phyloP scores from a whole-genome alignment of 2,113 vertebrate genomes.

The Hyaena hyaena region DNA sequence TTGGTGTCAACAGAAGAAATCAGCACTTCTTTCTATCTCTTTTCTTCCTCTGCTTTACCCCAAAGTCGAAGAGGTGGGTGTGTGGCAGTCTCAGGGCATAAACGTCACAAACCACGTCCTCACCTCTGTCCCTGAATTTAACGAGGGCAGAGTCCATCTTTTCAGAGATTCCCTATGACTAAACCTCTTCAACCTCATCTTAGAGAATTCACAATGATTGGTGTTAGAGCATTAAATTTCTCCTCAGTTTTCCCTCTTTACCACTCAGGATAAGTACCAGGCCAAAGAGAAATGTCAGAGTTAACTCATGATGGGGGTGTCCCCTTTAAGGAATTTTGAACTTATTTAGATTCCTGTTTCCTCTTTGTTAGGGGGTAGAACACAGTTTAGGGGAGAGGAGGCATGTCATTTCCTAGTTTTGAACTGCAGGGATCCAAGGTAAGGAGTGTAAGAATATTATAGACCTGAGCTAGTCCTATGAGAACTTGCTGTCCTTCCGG shows the following conservation, averaged over 20 bases:
- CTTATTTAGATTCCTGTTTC: background rate
- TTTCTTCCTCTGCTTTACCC: background rate
- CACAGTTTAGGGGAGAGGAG: background rate
- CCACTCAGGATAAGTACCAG: background rate
- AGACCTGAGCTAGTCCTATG: background rate
- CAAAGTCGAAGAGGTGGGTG: background rate
- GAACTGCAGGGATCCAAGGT: background rate
- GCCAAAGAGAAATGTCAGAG: background rate
- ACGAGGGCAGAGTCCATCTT: conserved; percentile 13
- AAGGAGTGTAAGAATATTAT: conserved; percentile 33
- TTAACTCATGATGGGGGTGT: background rate
- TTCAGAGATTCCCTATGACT: background rate
- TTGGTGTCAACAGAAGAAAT: background rate
- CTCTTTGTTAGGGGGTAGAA: background rate
- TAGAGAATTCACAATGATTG: conserved; percentile 20
- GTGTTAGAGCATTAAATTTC: background rate
- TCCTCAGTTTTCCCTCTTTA: background rate
- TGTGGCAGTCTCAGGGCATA: background rate
- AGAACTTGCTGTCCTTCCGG: background rate
- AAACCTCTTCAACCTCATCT: background rate
- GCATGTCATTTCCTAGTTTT: conserved; percentile 21
- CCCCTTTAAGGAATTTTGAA: conserved; percentile 45
- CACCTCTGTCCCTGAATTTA: background rate
- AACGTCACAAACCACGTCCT: conserved; percentile 13
- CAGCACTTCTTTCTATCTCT: background rate